Percentiles rank a stretch among this genome's conserved stretches.
These are phyloP conservation scores for Numenius arquata DNA, from an alignment of 2,113 vertebrate species.

Conservation along the genomic window DNA sequence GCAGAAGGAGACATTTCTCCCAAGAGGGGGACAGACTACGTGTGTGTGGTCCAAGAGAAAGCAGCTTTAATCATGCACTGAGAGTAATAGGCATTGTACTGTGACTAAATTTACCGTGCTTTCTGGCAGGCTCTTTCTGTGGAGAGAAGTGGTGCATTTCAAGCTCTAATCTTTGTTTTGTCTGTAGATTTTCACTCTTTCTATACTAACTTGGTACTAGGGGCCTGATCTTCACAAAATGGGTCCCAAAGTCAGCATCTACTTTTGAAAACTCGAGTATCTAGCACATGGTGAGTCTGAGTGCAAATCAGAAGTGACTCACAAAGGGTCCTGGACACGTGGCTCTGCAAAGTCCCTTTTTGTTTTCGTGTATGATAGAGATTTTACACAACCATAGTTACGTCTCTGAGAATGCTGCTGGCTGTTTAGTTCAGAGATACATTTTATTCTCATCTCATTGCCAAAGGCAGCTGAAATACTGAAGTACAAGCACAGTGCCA, in stretches of 20 bases:
- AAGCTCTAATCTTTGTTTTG: slow-evolving; percentile 59
- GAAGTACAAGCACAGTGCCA: background rate
- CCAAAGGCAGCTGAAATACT: slow-evolving; percentile 7
- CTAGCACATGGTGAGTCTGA: background rate
- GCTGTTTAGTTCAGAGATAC: background rate
- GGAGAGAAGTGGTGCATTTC: slow-evolving; percentile 31
- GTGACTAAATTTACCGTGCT: slow-evolving; percentile 58
- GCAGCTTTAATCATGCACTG: slow-evolving; percentile 42
- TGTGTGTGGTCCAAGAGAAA: slow-evolving; percentile 64
- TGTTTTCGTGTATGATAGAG: background rate
- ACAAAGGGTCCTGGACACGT: background rate
- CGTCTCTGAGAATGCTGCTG: background rate
- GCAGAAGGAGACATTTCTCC: slow-evolving; percentile 52
- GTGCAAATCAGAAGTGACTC: background rate
- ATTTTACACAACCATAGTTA: background rate
- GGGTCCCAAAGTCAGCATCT: slow-evolving; percentile 4
- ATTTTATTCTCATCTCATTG: background rate
- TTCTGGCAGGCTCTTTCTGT: slow-evolving; percentile 33
- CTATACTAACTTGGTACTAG: background rate
- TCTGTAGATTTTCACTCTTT: slow-evolving; percentile 55
- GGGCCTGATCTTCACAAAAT: slow-evolving; percentile 5
- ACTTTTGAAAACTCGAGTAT: background rate
- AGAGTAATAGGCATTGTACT: slow-evolving; percentile 57
- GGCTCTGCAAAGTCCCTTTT: background rate
- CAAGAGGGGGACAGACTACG: slow-evolving; percentile 25